Conservation (phyloP, 2,113 vertebrate genomes). For the Nothobranchius furzeri region DNA sequence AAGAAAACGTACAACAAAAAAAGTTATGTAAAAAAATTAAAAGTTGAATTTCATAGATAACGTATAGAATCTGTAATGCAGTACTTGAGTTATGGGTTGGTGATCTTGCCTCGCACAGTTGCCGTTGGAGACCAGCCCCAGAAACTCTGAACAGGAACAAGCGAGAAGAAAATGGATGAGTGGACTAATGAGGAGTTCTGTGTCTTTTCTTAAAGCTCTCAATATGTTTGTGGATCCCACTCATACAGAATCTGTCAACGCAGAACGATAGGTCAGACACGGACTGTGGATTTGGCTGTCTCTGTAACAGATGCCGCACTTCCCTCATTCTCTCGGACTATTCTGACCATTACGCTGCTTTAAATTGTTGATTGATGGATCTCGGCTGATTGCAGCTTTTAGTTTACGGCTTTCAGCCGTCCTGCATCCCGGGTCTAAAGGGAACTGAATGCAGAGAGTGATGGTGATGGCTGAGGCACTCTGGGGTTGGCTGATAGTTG, state of each 20-base stretch:
- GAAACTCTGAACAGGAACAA: too few relatives aligned
- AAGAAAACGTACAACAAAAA: too few relatives aligned
- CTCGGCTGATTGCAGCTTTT: slow-evolving; percentile 35
- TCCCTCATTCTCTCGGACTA: slow-evolving; percentile 1
- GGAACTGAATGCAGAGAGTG: slow-evolving; percentile 12
- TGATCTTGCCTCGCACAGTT: too few relatives aligned
- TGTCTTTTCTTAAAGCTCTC: not conserved
- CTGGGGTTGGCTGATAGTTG: slow-evolving; percentile 28
- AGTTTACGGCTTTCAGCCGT: slow-evolving; percentile 36
- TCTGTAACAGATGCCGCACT: slow-evolving; percentile 5
- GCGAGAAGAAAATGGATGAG: too few relatives aligned
- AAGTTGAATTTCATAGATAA: too few relatives aligned
- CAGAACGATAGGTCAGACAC: not conserved
- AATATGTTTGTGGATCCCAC: not conserved
- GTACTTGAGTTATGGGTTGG: too few relatives aligned
- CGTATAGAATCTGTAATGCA: too few relatives aligned
- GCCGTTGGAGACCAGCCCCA: too few relatives aligned
- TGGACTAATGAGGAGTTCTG: not conserved
- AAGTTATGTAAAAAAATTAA: too few relatives aligned
- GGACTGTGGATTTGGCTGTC: not conserved
- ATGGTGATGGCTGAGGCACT: slow-evolving; percentile 6
- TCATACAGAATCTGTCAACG: not conserved
- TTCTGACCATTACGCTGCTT: slow-evolving; percentile 28
- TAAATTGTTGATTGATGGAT: slow-evolving; percentile 24
- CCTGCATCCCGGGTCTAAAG: slow-evolving; percentile 22